Evolutionary conservation across 2,797 vertebrate genomes (phyloP).

Genomic region (Sorex maritimensis): DNA sequence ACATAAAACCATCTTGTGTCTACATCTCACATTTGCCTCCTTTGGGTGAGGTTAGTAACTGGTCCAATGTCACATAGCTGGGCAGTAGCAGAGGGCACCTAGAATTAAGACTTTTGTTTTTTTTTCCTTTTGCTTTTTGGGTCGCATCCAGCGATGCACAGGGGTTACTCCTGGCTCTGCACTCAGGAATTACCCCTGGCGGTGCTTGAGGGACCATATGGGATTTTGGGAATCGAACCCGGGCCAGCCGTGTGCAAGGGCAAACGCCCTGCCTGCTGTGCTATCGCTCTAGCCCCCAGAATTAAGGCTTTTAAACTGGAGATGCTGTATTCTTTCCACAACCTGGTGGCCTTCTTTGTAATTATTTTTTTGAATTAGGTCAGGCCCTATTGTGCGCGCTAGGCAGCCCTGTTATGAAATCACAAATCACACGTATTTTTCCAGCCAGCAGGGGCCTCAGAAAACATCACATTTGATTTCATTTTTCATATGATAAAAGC

Average conservation of each 20-base stretch:
- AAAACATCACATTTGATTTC: slow-evolving; percentile 42
- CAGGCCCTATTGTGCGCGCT: not conserved
- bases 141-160: too few relatives aligned
- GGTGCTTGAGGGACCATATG: too few relatives aligned
- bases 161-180: too few relatives aligned
- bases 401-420: slow-evolving; percentile 15
- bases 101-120: not conserved
- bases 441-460: not conserved
- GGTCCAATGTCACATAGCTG: not conserved
- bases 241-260: too few relatives aligned
- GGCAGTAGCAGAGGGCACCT: not conserved
- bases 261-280: too few relatives aligned
- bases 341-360: not conserved
- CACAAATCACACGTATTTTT: slow-evolving; percentile 12
- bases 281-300: not conserved
- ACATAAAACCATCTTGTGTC: not conserved
- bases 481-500: slow-evolving; percentile 56
- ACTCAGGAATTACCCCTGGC: too few relatives aligned
- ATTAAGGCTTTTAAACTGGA: not conserved
- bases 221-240: too few relatives aligned
- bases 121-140: too few relatives aligned
- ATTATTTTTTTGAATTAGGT: slow-evolving; percentile 59
- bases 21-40: not conserved
- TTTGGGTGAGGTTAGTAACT: not conserved
- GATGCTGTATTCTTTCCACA: not conserved